Evolutionary conservation across 2,888 invertebrate genomes (phyloP), one percentile per base, ranked within the genome.

Genomic region (Morinoia aosen): DNA sequence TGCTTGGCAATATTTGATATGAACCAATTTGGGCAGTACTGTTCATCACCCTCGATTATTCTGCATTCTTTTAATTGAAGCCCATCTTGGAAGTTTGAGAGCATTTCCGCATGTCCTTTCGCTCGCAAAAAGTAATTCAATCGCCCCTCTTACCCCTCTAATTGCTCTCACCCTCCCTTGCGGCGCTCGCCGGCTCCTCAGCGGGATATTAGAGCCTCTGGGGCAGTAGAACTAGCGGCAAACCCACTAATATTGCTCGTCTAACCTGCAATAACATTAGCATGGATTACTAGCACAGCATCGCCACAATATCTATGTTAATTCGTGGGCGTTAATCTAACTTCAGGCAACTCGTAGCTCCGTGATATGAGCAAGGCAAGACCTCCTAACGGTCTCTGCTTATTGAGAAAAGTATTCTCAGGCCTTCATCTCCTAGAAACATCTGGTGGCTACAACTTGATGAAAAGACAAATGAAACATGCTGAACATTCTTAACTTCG

Each of bases 131-230:
- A 93, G 93, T 93, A 93, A 95, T 95, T 95, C 58, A 95, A 64
- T 95, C 95, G 40, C 95, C 64, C 64, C 95, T 95, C 95, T 58
- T 95, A 57, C 95, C 95, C 95, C 95, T 95, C 95, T 95, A 64
- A 64, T 95, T 95, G 95, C 58, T 64, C 95, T 16, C 95, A 48
- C 64, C 95, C 64, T 95, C 16, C 40, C 64, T 19, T 64, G 33
- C 40, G 61, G 19, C 57, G 58, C 61, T 48, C 95, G 64, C 64
- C 61, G 12, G 95, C 64, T 39, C 93, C 93, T 90, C 93, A 48
- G 57, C 56, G 93, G 93, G 93, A 93, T 93, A 93, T 93, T 93
- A 93, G 93, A 93, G 93, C 93, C 93, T 93, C 93, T 57, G 93
- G 93, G 93, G 93, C 93, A 93, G 93, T 93, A 93, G 93, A 93